phyloP scores from a whole-genome alignment of 2,888 invertebrate genomes.

The Micoletzkya japonica region DNA sequence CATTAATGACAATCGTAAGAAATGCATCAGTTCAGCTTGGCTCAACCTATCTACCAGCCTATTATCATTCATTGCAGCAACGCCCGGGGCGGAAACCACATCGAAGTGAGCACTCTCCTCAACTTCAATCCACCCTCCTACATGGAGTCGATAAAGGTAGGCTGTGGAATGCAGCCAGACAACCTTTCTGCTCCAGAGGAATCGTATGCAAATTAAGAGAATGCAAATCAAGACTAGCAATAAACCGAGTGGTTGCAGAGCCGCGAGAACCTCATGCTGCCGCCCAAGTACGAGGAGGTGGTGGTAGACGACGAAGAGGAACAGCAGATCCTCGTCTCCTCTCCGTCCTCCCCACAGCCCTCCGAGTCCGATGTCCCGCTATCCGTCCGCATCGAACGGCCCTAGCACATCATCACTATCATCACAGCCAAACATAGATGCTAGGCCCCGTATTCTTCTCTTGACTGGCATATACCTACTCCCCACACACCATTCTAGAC shows the following conservation, averaged over 20 bases:
- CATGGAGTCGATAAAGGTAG: slow-evolving; percentile 12
- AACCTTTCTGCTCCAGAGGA: no score
- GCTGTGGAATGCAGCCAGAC: no score
- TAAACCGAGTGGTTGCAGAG: neutral
- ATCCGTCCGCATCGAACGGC: no score
- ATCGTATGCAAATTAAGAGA: neutral
- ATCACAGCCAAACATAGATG: no score
- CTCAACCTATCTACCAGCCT: neutral
- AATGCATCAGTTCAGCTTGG: neutral
- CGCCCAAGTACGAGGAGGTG: slow-evolving; percentile 24
- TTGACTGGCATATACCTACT: no score
- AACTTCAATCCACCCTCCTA: slow-evolving; percentile 17
- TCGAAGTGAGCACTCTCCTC: no score
- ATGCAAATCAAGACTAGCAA: neutral
- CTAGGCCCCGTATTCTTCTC: no score
- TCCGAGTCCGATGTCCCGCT: no score
- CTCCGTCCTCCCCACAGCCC: neutral
- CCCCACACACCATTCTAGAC: slow-evolving; percentile 12
- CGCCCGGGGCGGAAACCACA: no score
- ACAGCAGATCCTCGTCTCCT: slow-evolving; percentile 11
- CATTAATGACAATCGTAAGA: slow-evolving; percentile 1
- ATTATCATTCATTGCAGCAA: neutral
- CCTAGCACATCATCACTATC: no score
- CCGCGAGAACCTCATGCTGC: slow-evolving; percentile 16
- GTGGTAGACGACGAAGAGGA: no score